A percentile compares a stretch with the other conserved stretches of the same genome.
Conservation (phyloP, 2,113 vertebrate genomes). For the Myxocyprinus asiaticus region DNA sequence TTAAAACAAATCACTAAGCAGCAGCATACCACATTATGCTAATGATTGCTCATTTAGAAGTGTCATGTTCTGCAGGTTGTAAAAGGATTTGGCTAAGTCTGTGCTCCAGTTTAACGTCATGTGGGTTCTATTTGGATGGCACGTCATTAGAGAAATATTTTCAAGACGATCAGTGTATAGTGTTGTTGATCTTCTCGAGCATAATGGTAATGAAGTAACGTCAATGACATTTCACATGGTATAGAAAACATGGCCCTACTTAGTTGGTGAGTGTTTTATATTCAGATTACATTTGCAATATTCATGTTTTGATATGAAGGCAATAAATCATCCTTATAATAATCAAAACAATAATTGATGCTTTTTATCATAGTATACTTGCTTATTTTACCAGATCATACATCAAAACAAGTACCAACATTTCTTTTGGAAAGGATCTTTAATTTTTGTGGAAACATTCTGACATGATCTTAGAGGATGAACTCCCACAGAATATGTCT, state of each 20-base stretch:
- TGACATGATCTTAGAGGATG: conserved; percentile 4
- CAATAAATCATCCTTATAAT: conserved; percentile 24
- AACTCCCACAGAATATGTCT: conserved; percentile 5
- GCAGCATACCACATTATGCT: conserved; percentile 71
- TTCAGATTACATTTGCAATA: conserved; percentile 20
- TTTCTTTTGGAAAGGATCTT: conserved; percentile 5
- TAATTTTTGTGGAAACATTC: conserved; percentile 26
- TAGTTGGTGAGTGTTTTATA: background rate
- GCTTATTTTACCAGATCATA: conserved; percentile 11
- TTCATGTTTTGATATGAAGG: conserved; percentile 33
- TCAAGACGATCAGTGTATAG: conserved; percentile 56
- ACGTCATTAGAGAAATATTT: conserved; percentile 54
- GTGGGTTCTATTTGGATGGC: conserved; percentile 55
- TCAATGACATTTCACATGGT: background rate
- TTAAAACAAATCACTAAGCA: conserved; percentile 71
- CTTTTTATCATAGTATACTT: background rate
- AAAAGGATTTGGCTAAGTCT: conserved; percentile 60
- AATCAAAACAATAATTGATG: conserved; percentile 14
- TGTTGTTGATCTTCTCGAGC: conserved; percentile 56
- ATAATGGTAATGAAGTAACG: too few species aligned
- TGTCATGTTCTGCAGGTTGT: conserved; percentile 51
- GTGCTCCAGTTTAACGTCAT: conserved; percentile 48
- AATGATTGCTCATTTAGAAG: conserved; percentile 71
- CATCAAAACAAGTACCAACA: background rate
- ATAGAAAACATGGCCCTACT: background rate